Percentiles rank a stretch among this genome's conserved stretches.
These are phyloP conservation scores for Acleris emargana DNA, from an alignment of 2,888 invertebrate species.

Conservation along the genomic window DNA sequence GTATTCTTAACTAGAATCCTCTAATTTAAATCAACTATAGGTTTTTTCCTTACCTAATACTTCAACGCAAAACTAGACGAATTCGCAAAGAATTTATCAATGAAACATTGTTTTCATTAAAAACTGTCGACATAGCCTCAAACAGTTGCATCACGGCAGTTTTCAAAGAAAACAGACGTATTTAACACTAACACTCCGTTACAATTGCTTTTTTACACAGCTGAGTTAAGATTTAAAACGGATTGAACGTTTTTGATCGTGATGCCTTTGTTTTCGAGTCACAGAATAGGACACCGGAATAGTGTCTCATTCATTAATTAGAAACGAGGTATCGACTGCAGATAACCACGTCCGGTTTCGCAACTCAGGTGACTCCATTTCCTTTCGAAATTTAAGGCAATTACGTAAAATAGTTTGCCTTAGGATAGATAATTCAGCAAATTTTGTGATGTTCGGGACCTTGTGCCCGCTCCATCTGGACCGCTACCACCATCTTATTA, in stretches of 20 bases:
- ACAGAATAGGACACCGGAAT: conserved; percentile 33
- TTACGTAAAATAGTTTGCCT: not conserved
- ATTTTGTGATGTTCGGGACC: too few species aligned
- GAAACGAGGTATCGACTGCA: conserved; percentile 25
- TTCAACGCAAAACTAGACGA: not conserved
- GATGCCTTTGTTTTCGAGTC: not conserved
- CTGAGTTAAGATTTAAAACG: conserved; percentile 4
- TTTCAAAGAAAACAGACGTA: not conserved
- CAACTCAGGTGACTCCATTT: conserved; percentile 6
- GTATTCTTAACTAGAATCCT: too few species aligned
- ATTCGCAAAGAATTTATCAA: conserved; percentile 23
- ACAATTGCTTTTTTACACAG: not conserved
- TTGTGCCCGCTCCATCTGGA: too few species aligned
- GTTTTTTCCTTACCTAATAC: not conserved
- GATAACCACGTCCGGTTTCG: conserved; percentile 31
- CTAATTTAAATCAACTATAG: too few species aligned
- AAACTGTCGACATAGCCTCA: conserved; percentile 25
- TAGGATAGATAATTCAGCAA: not conserved
- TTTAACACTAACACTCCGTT: not conserved
- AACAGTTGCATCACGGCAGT: conserved; percentile 22
- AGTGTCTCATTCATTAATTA: conserved; percentile 33
- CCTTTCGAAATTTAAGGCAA: conserved; percentile 2
- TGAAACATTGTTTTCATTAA: conserved; percentile 28
- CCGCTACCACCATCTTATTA: too few species aligned
- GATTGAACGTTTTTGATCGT: not conserved